phyloP scores from a whole-genome alignment of 2,113 vertebrate species.

The Pteronura brasiliensis region DNA sequence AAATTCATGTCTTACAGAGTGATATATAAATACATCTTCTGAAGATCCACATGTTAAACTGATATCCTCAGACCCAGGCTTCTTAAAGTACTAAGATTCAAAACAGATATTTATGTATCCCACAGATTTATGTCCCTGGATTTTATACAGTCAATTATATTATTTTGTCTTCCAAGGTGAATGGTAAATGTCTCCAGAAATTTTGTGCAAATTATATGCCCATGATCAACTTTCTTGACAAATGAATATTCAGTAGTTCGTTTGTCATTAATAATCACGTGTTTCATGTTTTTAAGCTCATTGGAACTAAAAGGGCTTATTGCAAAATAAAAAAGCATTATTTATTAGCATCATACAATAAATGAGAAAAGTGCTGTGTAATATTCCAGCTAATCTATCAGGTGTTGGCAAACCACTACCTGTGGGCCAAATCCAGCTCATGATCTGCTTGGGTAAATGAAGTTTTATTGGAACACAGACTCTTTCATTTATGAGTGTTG shows the following conservation, averaged over 20 bases:
- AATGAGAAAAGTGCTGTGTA: neutral
- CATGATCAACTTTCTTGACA: slow-evolving; percentile 21
- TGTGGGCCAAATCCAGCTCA: neutral
- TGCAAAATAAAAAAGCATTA: slow-evolving; percentile 22
- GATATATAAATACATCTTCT: neutral
- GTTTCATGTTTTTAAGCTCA: neutral
- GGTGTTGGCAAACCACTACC: neutral
- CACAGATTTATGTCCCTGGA: neutral
- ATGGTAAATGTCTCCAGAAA: neutral
- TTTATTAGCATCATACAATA: neutral
- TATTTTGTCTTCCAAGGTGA: neutral
- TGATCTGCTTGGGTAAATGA: neutral
- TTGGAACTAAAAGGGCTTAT: neutral
- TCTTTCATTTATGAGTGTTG: neutral
- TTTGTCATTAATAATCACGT: neutral
- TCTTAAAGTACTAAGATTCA: slow-evolving; percentile 19
- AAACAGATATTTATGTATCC: neutral
- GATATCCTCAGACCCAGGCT: neutral
- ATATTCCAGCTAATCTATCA: neutral
- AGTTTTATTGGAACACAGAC: slow-evolving; percentile 5
- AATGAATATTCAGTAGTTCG: neutral
- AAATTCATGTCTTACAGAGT: neutral
- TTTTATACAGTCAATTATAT: neutral
- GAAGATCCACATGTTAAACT: neutral
- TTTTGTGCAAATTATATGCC: neutral